These are phyloP conservation scores for Nephila pilipes DNA, from an alignment of 1,140 invertebrate species.

Conservation along the genomic window DNA sequence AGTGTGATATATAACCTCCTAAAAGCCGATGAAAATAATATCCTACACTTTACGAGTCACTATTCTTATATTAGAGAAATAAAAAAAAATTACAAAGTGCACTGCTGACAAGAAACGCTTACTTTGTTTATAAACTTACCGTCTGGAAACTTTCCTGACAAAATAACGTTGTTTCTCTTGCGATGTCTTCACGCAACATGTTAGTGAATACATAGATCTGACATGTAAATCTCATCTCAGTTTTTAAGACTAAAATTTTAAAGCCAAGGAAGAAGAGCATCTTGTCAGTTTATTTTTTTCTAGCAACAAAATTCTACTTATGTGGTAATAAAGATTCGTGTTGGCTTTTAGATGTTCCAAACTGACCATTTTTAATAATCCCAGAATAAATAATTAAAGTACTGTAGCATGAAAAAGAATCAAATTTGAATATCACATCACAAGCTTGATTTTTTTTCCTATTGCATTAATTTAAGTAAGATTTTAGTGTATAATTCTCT, in stretches of 20 bases:
- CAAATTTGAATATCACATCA: not conserved
- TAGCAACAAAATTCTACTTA: not conserved
- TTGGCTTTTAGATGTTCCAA: not conserved
- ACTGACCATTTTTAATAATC: not conserved
- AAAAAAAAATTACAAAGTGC: not conserved
- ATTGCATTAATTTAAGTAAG: not conserved
- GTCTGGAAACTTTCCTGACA: not conserved
- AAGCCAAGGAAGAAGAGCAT: not conserved
- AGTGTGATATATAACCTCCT: not conserved
- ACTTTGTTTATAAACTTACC: not conserved
- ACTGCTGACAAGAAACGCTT: constrained; percentile 5
- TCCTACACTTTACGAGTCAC: not conserved
- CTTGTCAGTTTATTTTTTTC: not conserved
- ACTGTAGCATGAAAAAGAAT: too few relatives aligned
- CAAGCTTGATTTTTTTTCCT: not conserved
- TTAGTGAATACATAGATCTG: not conserved
- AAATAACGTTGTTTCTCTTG: not conserved
- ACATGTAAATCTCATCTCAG: not conserved
- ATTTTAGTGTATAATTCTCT: too few relatives aligned
- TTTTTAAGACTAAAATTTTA: not conserved
- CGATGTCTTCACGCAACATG: not conserved
- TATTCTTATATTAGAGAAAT: not conserved
- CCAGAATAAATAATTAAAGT: not conserved
- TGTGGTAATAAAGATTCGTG: not conserved
- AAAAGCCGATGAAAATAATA: not conserved